Evolutionary conservation across 2,113 vertebrate species (phyloP).

Genomic region (Sitta europaea): DNA sequence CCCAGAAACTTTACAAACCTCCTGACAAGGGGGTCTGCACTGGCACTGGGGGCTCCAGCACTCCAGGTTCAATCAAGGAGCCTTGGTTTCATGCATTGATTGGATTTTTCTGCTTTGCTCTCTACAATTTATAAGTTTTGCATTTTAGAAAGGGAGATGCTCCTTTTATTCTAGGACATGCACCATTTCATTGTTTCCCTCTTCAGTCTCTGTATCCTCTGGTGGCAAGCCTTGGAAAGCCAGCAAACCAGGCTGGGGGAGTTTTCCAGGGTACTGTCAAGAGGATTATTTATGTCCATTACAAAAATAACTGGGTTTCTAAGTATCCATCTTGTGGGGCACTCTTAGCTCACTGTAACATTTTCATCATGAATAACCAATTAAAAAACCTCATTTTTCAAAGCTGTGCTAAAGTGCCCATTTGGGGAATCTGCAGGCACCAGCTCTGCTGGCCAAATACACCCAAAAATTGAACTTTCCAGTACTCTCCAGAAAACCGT

Average conservation of each 20-base stretch:
- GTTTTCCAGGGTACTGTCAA: not conserved
- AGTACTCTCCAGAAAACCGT: not conserved
- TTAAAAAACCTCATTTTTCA: not conserved
- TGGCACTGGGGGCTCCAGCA: not conserved
- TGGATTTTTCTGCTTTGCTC: not conserved
- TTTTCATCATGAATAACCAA: constrained; percentile 29
- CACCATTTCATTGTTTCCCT: constrained; percentile 33
- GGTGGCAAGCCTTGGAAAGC: constrained; percentile 26
- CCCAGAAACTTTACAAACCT: not conserved
- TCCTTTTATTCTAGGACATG: not conserved
- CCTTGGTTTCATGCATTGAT: not conserved
- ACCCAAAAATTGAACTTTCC: not conserved
- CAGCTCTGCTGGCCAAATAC: not conserved
- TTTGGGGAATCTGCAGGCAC: not conserved
- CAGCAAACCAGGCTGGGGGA: constrained; percentile 11
- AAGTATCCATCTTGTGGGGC: constrained; percentile 41
- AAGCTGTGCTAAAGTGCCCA: not conserved
- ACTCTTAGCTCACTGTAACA: constrained; percentile 14
- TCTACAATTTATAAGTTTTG: not conserved
- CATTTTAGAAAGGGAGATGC: not conserved
- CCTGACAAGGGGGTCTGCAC: not conserved
- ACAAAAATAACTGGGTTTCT: constrained; percentile 61
- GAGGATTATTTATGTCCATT: constrained; percentile 49
- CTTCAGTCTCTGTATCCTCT: not conserved
- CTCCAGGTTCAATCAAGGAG: not conserved